Evolutionary conservation across 2,797 vertebrate genomes (phyloP), one percentile per base, ranked within the genome.

Genomic region (Lagorchestes hirsutus): DNA sequence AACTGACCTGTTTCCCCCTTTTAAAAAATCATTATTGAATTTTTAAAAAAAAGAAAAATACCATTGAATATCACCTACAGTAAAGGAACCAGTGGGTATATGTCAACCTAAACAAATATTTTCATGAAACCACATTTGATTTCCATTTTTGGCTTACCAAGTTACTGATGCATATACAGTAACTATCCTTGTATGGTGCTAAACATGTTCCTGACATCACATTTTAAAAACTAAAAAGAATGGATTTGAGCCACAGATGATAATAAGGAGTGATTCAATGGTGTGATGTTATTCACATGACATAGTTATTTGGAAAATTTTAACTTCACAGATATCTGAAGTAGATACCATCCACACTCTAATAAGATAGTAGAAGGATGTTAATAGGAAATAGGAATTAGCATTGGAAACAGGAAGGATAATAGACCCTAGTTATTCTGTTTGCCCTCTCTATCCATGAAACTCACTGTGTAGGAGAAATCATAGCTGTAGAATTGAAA

Each of bases 101-200:
- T 54, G 4, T 58, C 87, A 93, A 90, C 24, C 27, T 62, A 90
- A 62, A 54, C 0, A 92, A 90, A 58, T 52, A 93, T n/a, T 40
- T 46, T 93, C 93, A 50, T 90, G 22, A 92, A 95, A 93, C 9
- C 18, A 95, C 87, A 92, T 92, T 50, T 93, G 54, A 58, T 67
- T 93, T 95, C 96, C 40, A 67, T 50, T 28, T 82, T 96, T 92
- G 50, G 56, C 58, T 96, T 95, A 31, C 93, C 46, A 54, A 90
- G 4, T 28, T 82, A 95, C 46, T 62, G 54, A 94, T 24, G 11
- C 1, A 94, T 9, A 82, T 28, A 13, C 0, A 74, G 2, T 90
- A 59, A 24, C 8, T 62, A 54, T 50, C 31, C 59, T 58, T 93
- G 54, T 95, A 55, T 54, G 55, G 24, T 3, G 58, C 28, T 46